Conservation (phyloP, 2,113 vertebrate species). For the Eublepharis macularius region DNA sequence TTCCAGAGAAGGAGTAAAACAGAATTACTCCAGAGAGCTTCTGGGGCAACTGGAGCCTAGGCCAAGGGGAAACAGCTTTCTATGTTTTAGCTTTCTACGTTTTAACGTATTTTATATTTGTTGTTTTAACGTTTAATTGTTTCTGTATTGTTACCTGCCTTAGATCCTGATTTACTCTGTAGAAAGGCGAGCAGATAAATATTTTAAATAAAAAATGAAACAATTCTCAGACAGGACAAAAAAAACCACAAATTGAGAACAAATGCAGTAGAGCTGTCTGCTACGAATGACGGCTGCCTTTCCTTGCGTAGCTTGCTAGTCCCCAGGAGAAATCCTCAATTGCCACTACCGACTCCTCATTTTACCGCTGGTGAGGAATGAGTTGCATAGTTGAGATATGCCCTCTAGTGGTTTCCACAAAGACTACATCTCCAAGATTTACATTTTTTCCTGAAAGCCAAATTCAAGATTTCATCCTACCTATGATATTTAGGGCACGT, state of each 20-base stretch:
- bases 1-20: no score
- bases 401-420: background rate
- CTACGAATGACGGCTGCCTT: background rate
- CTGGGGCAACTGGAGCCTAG: no score
- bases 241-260: background rate
- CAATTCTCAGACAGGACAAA: background rate
- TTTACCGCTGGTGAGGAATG: background rate
- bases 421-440: background rate
- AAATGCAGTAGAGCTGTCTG: background rate
- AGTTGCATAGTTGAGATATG: fast-evolving
- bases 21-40: no score
- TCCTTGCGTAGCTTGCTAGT: background rate
- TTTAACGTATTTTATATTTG: no score
- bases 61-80: no score
- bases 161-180: no score
- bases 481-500: background rate
- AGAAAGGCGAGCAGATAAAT: no score
- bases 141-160: no score
- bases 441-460: background rate
- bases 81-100: no score
- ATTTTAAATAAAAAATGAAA: no score
- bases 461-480: background rate
- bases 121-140: no score
- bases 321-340: background rate
- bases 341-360: background rate